Evolutionary conservation across 2,888 invertebrate species (phyloP), one percentile per base, ranked within the genome.

Genomic region (Idaea biselata): DNA sequence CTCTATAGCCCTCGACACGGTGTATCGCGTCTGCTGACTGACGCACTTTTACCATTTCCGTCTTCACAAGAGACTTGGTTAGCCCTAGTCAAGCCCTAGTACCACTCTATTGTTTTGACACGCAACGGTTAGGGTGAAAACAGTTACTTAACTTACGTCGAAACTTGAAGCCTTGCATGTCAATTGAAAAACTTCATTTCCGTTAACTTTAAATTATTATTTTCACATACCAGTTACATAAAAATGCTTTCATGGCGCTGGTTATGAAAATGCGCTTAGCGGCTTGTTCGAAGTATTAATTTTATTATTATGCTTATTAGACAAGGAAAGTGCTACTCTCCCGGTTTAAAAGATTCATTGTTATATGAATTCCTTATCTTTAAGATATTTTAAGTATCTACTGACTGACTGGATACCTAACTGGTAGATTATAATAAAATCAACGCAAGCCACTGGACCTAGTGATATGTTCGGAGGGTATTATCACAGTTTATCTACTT

Each of bases 11-110:
- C 72, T 78, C 75, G 60, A 55, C 62, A 59, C 58, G 69, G 65
- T 64, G 69, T 63, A 69, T 65, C 63, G 63, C 66, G 64, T 69
- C 67, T 58, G 81, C 83, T 83, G 82, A 82, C 84, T 78, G 74
- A 74, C 79, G 44, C 86, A 86, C 86, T 86, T 83, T 81, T 76
- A 73, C 77, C 77, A 76, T 82, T 84, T 83, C 84, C 83, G 78
- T 70, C 74, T 77, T 69, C 76, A 75, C 76, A 71, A 72, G 74
- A 77, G 80, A 67, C 14, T 66, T 64, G 65, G 58, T 60, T 71
- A 66, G 73, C 74, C 68, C 67, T 64, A 58, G 63, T 65, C 60
- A 4, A 53, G 25, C 53, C n/a, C 53, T n/a, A 14, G 53, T 8
- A 53, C 64, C 53, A 64, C 58, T 32, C 63, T 68, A 60, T 62